These are phyloP conservation scores for Orchesellides sinensis DNA, from an alignment of 2,888 invertebrate genomes.

Conservation along the genomic window DNA sequence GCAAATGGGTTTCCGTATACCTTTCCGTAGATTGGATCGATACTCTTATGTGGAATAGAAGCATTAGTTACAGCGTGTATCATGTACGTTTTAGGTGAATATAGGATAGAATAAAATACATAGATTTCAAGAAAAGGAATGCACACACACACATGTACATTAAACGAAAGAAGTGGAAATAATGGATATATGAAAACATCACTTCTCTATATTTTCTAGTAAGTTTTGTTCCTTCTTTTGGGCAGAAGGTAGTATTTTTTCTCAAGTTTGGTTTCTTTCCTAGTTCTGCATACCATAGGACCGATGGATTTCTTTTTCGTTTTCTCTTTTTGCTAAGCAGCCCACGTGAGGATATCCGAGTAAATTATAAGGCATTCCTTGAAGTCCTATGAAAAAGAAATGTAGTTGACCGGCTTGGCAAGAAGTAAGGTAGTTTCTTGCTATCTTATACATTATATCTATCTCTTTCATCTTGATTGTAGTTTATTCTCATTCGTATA, in stretches of 20 bases:
- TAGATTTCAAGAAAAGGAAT: constrained; percentile 4
- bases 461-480: constrained; percentile 40
- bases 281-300: neutral
- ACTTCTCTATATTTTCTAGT: constrained; percentile 1
- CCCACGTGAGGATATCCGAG: neutral
- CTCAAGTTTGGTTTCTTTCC: neutral
- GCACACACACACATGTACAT: neutral
- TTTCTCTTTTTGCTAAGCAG: neutral
- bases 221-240: neutral
- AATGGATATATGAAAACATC: neutral
- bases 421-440: constrained; percentile 21
- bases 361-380: constrained; percentile 46
- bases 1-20: constrained; percentile 55
- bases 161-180: neutral
- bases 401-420: neutral
- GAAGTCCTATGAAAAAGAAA: neutral
- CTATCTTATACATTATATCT: constrained; percentile 23
- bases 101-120: neutral
- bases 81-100: neutral
- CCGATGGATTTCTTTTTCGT: neutral
- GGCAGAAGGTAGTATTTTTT: neutral
- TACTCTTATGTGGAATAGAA: constrained; percentile 34
- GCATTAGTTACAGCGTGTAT: no score
- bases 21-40: constrained; percentile 53
- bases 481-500: constrained; percentile 45